Conservation (phyloP, 2,113 vertebrate species). For the Epinephelus lanceolatus region DNA sequence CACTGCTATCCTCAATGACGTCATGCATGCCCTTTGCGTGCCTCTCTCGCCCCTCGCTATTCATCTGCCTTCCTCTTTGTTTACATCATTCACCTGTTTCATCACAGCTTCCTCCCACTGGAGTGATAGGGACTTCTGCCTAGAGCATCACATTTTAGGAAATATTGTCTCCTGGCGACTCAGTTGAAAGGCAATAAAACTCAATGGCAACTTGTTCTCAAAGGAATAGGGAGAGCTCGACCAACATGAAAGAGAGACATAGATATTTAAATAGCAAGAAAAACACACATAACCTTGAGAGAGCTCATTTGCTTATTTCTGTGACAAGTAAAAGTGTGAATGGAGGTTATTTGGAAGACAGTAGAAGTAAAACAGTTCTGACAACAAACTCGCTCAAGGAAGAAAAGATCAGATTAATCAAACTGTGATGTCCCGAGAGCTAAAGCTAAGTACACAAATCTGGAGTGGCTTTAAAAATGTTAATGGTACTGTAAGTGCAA, state of each 20-base stretch:
- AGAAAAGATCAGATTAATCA: not conserved
- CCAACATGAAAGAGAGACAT: too few species aligned
- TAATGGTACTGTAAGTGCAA: not conserved
- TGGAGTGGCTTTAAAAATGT: not conserved
- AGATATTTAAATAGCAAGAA: not conserved
- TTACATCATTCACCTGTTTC: not conserved
- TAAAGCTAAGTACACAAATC: not conserved
- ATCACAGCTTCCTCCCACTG: not conserved
- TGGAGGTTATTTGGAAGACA: too few species aligned
- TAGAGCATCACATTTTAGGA: not conserved
- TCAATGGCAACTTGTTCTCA: not conserved
- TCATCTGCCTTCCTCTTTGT: not conserved
- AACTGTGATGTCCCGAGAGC: not conserved
- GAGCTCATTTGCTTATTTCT: too few species aligned
- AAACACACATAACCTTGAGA: too few species aligned
- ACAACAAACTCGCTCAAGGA: not conserved
- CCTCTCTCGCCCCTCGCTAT: not conserved
- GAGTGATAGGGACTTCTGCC: not conserved
- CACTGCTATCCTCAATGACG: not conserved
- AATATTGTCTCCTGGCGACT: not conserved
- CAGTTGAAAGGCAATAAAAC: not conserved
- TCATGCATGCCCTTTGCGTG: too few species aligned
- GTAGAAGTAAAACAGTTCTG: not conserved
- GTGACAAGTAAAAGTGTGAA: too few species aligned
- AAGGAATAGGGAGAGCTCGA: not conserved